A percentile compares a stretch with the other conserved stretches of the same genome.
Conservation (phyloP, 2,888 invertebrate genomes). For the Caenorhabditis sp. region DNA sequence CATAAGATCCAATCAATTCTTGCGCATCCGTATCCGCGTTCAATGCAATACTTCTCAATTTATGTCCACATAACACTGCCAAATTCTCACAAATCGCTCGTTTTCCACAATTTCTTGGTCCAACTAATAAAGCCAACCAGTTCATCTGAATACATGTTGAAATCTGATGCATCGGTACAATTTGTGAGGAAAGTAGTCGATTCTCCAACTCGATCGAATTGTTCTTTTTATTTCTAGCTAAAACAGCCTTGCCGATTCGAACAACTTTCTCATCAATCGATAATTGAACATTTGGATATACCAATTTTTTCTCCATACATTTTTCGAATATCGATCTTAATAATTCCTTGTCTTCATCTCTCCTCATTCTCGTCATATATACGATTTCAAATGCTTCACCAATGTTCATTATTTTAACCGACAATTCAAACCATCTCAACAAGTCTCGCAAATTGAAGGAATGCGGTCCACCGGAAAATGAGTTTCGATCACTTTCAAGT, state of each 20-base stretch:
- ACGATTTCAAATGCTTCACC: conserved; percentile 79
- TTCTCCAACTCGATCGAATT: conserved; percentile 7
- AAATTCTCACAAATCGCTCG: conserved; percentile 80
- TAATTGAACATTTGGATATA: conserved; percentile 19
- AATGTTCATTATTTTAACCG: conserved; percentile 58
- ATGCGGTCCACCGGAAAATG: conserved; percentile 84
- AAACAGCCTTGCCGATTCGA: conserved; percentile 34
- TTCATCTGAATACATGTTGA: conserved; percentile 87
- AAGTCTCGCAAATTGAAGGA: conserved; percentile 96
- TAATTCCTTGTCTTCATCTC: conserved; percentile 80
- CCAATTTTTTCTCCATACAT: conserved; percentile 20
- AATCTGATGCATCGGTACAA: conserved; percentile 80
- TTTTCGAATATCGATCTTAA: conserved; percentile 40
- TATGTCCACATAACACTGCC: conserved; percentile 81
- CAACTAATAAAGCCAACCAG: conserved; percentile 88
- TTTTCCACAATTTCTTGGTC: conserved; percentile 82
- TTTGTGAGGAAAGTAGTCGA: conserved; percentile 71
- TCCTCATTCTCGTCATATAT: conserved; percentile 87
- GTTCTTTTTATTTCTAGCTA: conserved; percentile 11
- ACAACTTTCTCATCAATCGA: conserved; percentile 25
- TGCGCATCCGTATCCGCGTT: conserved; percentile 93
- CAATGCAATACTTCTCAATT: conserved; percentile 81
- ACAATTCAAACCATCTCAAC: conserved; percentile 85
- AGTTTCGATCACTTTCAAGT: conserved; percentile 23
- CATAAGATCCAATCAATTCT: conserved; percentile 94